Evolutionary conservation across 2,113 vertebrate genomes (phyloP).

Genomic region (Sphaerodactylus townsendi): DNA sequence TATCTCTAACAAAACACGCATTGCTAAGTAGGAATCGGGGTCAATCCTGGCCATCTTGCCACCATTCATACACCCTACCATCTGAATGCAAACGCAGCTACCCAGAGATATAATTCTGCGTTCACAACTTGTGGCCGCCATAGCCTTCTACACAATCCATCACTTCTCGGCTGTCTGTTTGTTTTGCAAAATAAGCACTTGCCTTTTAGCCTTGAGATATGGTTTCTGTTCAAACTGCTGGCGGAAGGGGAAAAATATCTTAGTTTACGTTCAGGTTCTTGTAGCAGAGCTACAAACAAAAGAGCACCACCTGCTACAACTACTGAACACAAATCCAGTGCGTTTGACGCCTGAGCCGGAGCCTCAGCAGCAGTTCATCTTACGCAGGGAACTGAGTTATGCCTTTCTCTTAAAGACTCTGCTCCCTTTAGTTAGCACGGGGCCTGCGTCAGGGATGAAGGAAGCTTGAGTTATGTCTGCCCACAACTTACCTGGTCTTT

Average conservation of each 20-base stretch:
- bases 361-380: not conserved
- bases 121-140: not conserved
- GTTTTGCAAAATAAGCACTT: not conserved
- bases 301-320: not conserved
- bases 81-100: not conserved
- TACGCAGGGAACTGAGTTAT: not conserved
- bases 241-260: not conserved
- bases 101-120: not conserved
- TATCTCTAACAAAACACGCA: too few relatives aligned
- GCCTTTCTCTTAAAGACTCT: not conserved
- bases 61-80: not conserved
- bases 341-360: not conserved
- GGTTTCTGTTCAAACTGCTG: not conserved
- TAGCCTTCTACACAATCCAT: not conserved
- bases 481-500: conserved; percentile 1
- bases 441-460: not conserved
- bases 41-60: not conserved
- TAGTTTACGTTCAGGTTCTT: not conserved
- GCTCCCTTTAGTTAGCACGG: accelerated
- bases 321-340: not conserved
- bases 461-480: not conserved
- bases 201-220: conserved; percentile 10
- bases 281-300: not conserved
- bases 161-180: conserved; percentile 3
- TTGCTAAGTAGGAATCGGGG: not conserved